phyloP scores from a whole-genome alignment of 1,140 invertebrate species.

The Cyphomyrmex costatus region DNA sequence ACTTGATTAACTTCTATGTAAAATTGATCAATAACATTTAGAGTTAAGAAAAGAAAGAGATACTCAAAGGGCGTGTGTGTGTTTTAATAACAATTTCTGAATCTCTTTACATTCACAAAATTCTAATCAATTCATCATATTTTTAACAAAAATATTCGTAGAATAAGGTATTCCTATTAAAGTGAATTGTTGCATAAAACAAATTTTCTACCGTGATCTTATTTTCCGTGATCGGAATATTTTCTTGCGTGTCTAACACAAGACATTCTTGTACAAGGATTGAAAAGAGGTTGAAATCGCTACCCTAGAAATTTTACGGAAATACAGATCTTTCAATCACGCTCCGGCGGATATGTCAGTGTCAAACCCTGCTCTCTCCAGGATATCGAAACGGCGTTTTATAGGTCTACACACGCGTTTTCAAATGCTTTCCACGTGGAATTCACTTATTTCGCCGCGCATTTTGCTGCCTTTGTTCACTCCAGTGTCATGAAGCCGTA shows the following conservation, averaged over 20 bases:
- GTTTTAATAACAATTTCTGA: background rate
- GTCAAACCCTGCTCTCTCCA: conserved; percentile 28
- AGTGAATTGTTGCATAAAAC: background rate
- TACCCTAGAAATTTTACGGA: conserved; percentile 55
- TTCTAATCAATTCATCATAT: background rate
- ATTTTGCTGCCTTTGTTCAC: conserved; percentile 60
- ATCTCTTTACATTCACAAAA: background rate
- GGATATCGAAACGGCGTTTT: conserved; percentile 50
- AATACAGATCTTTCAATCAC: conserved; percentile 56
- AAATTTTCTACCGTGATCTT: background rate
- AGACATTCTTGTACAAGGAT: conserved; percentile 11
- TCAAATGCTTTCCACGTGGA: conserved; percentile 28
- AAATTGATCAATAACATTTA: background rate
- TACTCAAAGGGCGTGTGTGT: too few relatives aligned
- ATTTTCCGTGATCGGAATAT: conserved; percentile 13
- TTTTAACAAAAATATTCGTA: background rate
- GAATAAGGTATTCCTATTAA: background rate
- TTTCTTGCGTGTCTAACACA: background rate
- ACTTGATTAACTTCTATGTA: too few relatives aligned
- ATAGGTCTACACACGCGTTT: conserved; percentile 46
- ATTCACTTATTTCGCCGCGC: conserved; percentile 56
- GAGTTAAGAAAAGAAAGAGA: background rate
- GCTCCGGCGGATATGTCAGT: conserved; percentile 48
- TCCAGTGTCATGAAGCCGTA: conserved; percentile 51
- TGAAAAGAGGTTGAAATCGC: conserved; percentile 40